These are phyloP conservation scores for Neoascia interrupta DNA, from an alignment of 2,888 invertebrate species.

Conservation along the genomic window DNA sequence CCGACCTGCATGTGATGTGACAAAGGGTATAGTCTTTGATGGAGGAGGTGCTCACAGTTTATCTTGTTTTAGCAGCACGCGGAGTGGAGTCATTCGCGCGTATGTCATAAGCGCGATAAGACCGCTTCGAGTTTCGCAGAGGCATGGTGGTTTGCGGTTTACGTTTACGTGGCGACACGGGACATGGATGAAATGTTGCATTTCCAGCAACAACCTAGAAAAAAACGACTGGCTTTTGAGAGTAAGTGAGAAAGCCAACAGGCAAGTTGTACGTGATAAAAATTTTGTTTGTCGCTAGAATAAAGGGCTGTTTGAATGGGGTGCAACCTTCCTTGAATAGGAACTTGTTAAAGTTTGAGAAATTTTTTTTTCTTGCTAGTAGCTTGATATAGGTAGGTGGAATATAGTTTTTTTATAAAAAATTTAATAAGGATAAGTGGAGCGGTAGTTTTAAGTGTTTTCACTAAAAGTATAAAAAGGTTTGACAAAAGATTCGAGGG, in stretches of 20 bases:
- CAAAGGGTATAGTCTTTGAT: constrained; percentile 14
- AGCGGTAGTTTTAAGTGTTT: too few relatives aligned
- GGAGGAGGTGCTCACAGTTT: constrained; percentile 45
- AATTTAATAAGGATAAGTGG: too few relatives aligned
- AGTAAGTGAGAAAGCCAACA: background rate
- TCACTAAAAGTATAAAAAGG: too few relatives aligned
- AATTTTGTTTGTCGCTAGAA: constrained; percentile 45
- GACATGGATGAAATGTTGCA: constrained; percentile 59
- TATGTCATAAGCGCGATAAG: constrained; percentile 50
- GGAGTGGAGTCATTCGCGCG: constrained; percentile 41
- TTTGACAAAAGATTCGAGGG: too few relatives aligned
- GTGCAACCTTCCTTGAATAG: constrained; percentile 18
- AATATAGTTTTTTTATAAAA: constrained; percentile 50
- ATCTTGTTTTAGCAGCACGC: constrained; percentile 50
- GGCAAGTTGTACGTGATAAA: constrained; percentile 53
- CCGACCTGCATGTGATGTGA: constrained; percentile 61
- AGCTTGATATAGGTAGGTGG: constrained; percentile 35
- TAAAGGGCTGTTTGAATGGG: constrained; percentile 5
- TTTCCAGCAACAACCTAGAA: constrained; percentile 22
- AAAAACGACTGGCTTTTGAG: background rate
- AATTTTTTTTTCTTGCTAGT: constrained; percentile 4
- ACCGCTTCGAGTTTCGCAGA: background rate
- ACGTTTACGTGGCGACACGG: constrained; percentile 6
- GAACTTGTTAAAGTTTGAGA: constrained; percentile 47
- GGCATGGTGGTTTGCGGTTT: background rate